These are phyloP conservation scores for Meloidogyne floridensis DNA, from an alignment of 1,140 invertebrate genomes.

Conservation along the genomic window DNA sequence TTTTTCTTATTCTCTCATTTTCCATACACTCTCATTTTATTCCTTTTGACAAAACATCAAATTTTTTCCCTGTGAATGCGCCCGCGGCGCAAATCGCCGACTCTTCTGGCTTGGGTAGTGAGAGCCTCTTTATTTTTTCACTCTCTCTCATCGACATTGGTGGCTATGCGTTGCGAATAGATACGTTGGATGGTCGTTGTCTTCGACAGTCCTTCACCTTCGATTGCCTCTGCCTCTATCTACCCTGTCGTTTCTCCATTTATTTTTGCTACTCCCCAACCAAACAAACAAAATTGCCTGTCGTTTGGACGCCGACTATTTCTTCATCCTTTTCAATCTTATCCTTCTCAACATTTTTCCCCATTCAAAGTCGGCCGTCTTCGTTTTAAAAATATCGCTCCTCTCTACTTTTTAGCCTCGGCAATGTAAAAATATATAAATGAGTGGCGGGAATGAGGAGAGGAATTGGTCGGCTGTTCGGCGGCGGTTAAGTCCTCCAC, in stretches of 20 bases:
- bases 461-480: constrained; percentile 8
- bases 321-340: not conserved
- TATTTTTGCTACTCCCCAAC: constrained; percentile 6
- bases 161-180: not conserved
- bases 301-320: not conserved
- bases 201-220: not conserved
- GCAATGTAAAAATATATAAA: not conserved
- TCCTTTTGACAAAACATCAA: not conserved
- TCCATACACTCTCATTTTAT: not conserved
- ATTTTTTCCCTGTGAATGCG: not conserved
- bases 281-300: not conserved
- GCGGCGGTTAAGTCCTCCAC: constrained; percentile 1
- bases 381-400: not conserved
- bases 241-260: not conserved
- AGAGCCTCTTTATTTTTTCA: not conserved
- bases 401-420: not conserved
- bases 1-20: not conserved
- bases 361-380: not conserved
- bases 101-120: not conserved
- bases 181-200: not conserved
- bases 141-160: not conserved
- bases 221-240: not conserved
- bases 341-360: not conserved
- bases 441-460: constrained; percentile 4
- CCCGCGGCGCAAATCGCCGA: not conserved